Conservation (phyloP, 2,888 invertebrate species). For the Agriopis marginaria region DNA sequence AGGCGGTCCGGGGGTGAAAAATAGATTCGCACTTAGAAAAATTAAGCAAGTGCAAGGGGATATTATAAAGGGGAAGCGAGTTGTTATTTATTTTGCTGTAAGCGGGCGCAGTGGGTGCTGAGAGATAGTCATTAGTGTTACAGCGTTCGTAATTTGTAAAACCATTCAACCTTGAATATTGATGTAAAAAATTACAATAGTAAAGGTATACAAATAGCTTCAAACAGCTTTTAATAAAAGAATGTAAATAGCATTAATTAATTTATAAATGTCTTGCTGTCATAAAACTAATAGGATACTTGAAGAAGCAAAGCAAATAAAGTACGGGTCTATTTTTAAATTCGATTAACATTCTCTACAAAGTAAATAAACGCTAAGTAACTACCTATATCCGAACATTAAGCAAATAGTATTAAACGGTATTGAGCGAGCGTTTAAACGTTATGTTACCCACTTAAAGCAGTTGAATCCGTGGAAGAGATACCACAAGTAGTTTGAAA, state of each 20-base stretch:
- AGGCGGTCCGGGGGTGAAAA: constrained; percentile 70
- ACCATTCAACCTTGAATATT: background rate
- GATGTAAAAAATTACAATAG: background rate
- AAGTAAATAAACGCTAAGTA: background rate
- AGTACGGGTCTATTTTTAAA: background rate
- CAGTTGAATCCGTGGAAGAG: constrained; percentile 34
- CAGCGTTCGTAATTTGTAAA: constrained; percentile 11
- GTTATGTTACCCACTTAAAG: constrained; percentile 37
- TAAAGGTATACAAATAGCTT: background rate
- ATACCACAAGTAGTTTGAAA: constrained; percentile 39
- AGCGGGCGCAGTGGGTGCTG: constrained; percentile 13
- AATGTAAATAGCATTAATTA: too few species aligned
- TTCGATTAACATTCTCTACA: background rate
- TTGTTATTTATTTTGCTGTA: constrained; percentile 37
- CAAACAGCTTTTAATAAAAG: background rate
- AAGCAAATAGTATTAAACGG: constrained; percentile 15
- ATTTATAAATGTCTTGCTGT: background rate
- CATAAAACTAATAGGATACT: background rate
- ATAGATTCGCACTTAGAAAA: constrained; percentile 81
- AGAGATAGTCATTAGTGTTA: constrained; percentile 14
- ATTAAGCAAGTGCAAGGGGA: constrained; percentile 67
- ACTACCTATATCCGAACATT: background rate
- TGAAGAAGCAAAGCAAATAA: background rate
- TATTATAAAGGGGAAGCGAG: constrained; percentile 37
- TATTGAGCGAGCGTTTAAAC: constrained; percentile 19